Base-by-base conservation (phyloP, 2,888 invertebrate genomes). In the Priocnemis perturbator region DNA sequence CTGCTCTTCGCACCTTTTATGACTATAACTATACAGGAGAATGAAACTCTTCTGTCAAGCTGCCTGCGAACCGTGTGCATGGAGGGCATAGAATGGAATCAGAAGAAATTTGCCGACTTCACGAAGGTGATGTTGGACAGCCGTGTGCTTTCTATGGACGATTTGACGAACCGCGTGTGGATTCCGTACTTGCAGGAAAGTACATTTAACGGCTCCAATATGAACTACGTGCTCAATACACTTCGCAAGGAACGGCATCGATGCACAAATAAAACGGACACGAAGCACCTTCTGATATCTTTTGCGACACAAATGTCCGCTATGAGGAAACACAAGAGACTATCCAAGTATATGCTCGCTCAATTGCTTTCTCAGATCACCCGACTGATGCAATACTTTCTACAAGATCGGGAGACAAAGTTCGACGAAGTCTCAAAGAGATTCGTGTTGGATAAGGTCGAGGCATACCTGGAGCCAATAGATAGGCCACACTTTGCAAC, bases 161-260 rank as follows among this genome's bases (percentile, higher is more conserved):
- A 85, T 9, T 26, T 87, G 0, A 60, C 86, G 14, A 84, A 83
- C 47, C 75, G 80, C 21, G 74, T 88, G 47, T 82, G 85, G 19
- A 74, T 82, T 37, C 83, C 86, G 0, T 81, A 74, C 21, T 60
- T 87, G n/a, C 47, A 62, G 0, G 55, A 64, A 9, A 60, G 72
- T 0, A 26, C 15, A 4, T 66, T 71, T 15, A 67, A 69, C 15
- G 9, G 57, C 4, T 60, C 69, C 1, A 83, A 79, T 19, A 9
- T 83, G 0, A 71, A 56, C 14, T 73, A 72, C 1, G n/a, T 82
- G 0, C 30, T 85, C 3, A 76, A 67, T 55, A 76, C 61, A 50
- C 58, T 81, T 48, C 70, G 76, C 15, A 70, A 73, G 47, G 60
- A 81, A 11, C 50, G 69, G 17, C 14, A 52, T 0, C 50, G 21